A percentile compares a stretch with the other conserved stretches of the same genome.
Evolutionary conservation across 2,888 invertebrate species (phyloP).

Genomic region (Barypeithes pellucidus): DNA sequence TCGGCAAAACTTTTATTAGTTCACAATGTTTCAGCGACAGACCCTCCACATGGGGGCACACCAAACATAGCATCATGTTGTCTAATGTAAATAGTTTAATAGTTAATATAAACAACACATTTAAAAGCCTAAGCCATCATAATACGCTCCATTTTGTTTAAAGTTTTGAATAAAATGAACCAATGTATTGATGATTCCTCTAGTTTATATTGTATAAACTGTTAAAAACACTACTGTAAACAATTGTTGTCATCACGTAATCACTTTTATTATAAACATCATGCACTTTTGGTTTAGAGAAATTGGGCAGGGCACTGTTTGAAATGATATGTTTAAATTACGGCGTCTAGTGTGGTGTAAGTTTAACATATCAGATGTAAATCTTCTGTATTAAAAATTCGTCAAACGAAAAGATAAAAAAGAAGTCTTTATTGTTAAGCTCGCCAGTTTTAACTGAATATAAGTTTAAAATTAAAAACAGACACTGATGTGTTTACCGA

Average conservation of each 20-base stretch:
- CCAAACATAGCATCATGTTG: conserved; percentile 6
- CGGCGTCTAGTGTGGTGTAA: conserved; percentile 5
- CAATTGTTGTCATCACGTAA: conserved; percentile 31
- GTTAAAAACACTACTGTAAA: conserved; percentile 50
- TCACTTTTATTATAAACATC: conserved; percentile 35
- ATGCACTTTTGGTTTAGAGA: conserved; percentile 21
- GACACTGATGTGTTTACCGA: conserved; percentile 4
- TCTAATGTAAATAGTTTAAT: conserved; percentile 17
- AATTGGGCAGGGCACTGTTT: conserved; percentile 40
- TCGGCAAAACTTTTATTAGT: neutral
- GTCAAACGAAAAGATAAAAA: conserved; percentile 27
- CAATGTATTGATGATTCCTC: conserved; percentile 35
- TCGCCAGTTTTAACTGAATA: conserved; percentile 42
- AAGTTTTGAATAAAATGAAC: conserved; percentile 31
- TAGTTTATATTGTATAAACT: conserved; percentile 49
- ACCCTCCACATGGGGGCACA: conserved; percentile 18
- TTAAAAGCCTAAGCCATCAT: conserved; percentile 24
- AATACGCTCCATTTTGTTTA: conserved; percentile 41
- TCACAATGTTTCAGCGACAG: neutral
- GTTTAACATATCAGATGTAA: neutral
- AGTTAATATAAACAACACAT: conserved; percentile 44
- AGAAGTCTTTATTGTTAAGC: conserved; percentile 48
- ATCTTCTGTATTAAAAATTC: conserved; percentile 10
- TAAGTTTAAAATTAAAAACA: conserved; percentile 28
- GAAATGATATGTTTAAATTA: conserved; percentile 12